phyloP scores from a whole-genome alignment of 2,797 vertebrate species.

The Ibycter americanus region DNA sequence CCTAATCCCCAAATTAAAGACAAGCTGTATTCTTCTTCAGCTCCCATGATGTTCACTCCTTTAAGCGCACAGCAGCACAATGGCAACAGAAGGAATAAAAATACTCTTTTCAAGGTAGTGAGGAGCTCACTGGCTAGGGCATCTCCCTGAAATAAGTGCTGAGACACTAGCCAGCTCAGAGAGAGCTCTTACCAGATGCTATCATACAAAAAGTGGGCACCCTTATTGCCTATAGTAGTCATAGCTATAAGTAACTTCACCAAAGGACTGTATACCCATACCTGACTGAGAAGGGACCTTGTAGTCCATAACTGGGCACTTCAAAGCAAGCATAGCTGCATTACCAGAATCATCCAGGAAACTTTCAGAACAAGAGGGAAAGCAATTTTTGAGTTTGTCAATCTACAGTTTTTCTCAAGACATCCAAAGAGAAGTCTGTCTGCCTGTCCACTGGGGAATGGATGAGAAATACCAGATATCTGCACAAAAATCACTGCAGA shows the following conservation, averaged over 20 bases:
- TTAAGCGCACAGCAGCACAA: neutral
- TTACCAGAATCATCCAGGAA: neutral
- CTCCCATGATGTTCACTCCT: neutral
- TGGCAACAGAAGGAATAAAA: neutral
- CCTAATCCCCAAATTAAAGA: neutral
- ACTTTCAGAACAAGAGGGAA: neutral
- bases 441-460: neutral
- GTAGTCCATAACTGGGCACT: neutral
- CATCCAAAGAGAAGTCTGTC: neutral
- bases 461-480: neutral
- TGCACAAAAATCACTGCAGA: neutral
- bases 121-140: neutral
- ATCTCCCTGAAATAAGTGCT: neutral
- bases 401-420: neutral
- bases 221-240: neutral
- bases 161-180: neutral
- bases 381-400: neutral
- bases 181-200: neutral
- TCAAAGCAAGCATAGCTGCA: neutral
- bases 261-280: neutral
- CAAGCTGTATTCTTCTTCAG: neutral
- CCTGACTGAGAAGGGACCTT: neutral
- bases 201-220: neutral
- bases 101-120: neutral
- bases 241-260: neutral